Evolutionary conservation across 2,113 vertebrate species (phyloP).

Genomic region (Ictidomys tridecemlineatus): DNA sequence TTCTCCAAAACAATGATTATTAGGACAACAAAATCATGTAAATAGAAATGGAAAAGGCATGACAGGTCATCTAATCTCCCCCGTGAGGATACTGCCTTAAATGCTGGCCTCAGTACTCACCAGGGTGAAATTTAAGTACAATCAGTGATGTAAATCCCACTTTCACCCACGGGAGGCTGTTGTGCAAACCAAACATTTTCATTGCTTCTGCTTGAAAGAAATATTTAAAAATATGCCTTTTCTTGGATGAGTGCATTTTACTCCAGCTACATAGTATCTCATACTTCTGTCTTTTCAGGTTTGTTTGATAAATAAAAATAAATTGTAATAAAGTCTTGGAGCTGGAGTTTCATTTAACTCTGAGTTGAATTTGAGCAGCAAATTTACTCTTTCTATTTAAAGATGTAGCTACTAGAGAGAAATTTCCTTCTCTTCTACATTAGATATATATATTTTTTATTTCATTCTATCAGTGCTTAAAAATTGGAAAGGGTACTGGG

Average conservation of each 20-base stretch:
- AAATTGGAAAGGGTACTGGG: not conserved
- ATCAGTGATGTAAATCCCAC: slow-evolving; percentile 55
- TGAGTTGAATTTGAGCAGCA: not conserved
- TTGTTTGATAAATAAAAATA: slow-evolving; percentile 51
- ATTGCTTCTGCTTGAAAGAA: slow-evolving; percentile 52
- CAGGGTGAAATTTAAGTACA: slow-evolving; percentile 27
- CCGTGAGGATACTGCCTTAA: slow-evolving; percentile 34
- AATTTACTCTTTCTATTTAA: not conserved
- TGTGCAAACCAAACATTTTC: slow-evolving; percentile 56
- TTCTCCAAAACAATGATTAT: slow-evolving; percentile 71
- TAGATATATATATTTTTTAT: not conserved
- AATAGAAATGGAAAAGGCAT: slow-evolving; percentile 62
- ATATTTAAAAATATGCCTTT: slow-evolving; percentile 31
- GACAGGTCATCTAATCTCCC: slow-evolving; percentile 55
- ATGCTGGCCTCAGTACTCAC: not conserved
- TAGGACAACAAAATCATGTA: slow-evolving; percentile 66
- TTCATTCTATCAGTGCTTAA: not conserved
- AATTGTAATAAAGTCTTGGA: not conserved
- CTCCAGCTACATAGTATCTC: not conserved
- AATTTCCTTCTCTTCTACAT: not conserved
- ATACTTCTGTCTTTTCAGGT: not conserved
- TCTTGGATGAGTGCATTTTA: not conserved
- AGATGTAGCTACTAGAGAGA: not conserved
- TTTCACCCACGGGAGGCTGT: slow-evolving; percentile 54
- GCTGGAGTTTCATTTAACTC: not conserved